A percentile compares a stretch with the other conserved stretches of the same genome.
These are phyloP conservation scores for Xiphorhynchus erythropygius DNA, from an alignment of 2,797 vertebrate genomes.

Conservation along the genomic window DNA sequence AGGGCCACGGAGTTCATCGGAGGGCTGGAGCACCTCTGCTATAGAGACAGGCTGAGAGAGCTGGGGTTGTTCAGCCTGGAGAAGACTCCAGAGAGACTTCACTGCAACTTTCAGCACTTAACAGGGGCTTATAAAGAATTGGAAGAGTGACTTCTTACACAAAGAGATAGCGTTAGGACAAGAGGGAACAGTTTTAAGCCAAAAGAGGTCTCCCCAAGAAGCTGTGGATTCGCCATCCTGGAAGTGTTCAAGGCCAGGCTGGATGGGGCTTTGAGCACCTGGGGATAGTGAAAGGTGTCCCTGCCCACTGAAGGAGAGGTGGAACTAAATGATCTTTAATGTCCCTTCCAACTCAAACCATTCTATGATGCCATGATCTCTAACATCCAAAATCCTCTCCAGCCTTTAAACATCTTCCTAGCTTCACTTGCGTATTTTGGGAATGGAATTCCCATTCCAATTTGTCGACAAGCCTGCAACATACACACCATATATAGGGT, in stretches of 20 bases:
- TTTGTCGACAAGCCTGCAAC: not conserved
- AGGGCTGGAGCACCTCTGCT: not conserved
- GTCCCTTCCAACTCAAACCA: not conserved
- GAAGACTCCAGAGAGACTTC: not conserved
- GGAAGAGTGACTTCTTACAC: not conserved
- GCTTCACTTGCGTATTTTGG: not conserved
- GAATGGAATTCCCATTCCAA: not conserved
- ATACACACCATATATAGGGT: not conserved
- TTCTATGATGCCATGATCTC: not conserved
- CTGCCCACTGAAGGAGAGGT: not conserved
- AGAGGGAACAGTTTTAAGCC: not conserved
- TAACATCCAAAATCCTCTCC: not conserved
- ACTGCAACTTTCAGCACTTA: not conserved
- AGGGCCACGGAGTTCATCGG: not conserved
- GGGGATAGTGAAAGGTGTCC: not conserved
- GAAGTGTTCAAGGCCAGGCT: accelerated
- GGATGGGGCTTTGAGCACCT: not conserved
- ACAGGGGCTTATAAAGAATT: not conserved
- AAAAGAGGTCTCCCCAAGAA: not conserved
- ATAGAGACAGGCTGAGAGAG: not conserved
- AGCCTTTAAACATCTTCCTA: not conserved
- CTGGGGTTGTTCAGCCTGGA: not conserved
- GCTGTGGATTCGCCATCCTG: not conserved
- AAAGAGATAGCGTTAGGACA: not conserved
- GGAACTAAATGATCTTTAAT: not conserved